Evolutionary conservation across 2,113 vertebrate species (phyloP), one percentile per base, ranked within the genome.

Genomic region (Tursiops truncatus): DNA sequence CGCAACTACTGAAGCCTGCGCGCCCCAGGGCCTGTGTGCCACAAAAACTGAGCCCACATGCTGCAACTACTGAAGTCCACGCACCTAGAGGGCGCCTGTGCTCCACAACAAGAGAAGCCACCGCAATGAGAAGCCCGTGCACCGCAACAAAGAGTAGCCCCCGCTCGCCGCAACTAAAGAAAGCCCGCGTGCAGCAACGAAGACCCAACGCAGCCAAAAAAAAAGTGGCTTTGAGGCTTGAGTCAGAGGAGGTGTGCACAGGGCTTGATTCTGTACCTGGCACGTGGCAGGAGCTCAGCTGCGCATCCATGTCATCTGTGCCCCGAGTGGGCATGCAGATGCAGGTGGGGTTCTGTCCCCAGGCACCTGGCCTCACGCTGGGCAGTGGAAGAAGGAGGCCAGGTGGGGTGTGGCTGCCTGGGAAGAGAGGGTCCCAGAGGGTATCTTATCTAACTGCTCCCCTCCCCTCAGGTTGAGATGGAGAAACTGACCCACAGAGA

Each of bases 241-340:
- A 96, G 74, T 33, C 10, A 33, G 50, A 60, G 68, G 26, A 58
- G 18, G 33, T 60, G 5, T 11, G 13, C 7, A 13, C 5, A 12
- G 31, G 8, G n/a, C 36, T 67, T 31, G 56, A 31, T 28, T 70
- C 17, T 31, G 58, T 21, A 33, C 36, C 50, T 13, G 20, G 80
- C n/a, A 38, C n/a, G 13, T 4, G 33, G 83, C 79, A 58, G 53
- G 90, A 5, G 23, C 38, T 82, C 89, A n/a, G 41, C 23, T 21
- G 53, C 1, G 36, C 1, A 0, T 12, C 28, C 33, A 1, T 3
- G 25, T 28, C 41, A 8, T 58, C 36, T 10, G 13, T 38, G 36
- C 18, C 33, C 47, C 6, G 20, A 28, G 79, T 26, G 6, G 25
- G 36, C 38, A 18, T 20, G 60, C 53, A 38, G 58, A 62, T 15